Percentiles rank a stretch among this genome's conserved stretches.
These are phyloP conservation scores for Heliothis subflexa DNA, from an alignment of 1,140 invertebrate genomes.

Conservation along the genomic window DNA sequence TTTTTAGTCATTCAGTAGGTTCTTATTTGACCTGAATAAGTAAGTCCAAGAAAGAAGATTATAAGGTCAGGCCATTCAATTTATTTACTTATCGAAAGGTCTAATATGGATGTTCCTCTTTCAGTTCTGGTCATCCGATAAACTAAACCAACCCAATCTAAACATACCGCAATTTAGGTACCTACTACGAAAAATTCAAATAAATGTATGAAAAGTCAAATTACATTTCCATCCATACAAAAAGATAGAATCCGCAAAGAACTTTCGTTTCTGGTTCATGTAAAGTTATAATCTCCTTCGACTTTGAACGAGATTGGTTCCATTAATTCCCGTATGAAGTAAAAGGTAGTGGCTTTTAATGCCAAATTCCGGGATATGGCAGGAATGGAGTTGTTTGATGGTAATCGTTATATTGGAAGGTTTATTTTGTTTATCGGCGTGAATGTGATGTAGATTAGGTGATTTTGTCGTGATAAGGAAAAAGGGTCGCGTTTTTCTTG, in stretches of 20 bases:
- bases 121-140: too few relatives aligned
- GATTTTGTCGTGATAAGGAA: too few relatives aligned
- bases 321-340: constrained; percentile 42
- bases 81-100: too few relatives aligned
- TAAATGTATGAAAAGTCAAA: constrained; percentile 28
- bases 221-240: constrained; percentile 26
- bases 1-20: too few relatives aligned
- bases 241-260: constrained; percentile 32
- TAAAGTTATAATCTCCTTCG: constrained; percentile 40
- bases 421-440: constrained; percentile 1
- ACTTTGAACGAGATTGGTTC: constrained; percentile 35
- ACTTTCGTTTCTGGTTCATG: constrained; percentile 36
- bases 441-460: background rate
- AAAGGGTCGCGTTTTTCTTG: too few relatives aligned
- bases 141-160: too few relatives aligned
- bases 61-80: too few relatives aligned
- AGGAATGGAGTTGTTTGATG: background rate
- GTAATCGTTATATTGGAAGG: background rate
- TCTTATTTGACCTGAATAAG: too few relatives aligned
- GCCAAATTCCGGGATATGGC: constrained; percentile 12
- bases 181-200: background rate
- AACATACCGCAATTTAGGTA: background rate
- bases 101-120: too few relatives aligned
- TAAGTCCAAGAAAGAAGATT: too few relatives aligned
- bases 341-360: constrained; percentile 44